Conservation (phyloP, 2,797 vertebrate species). For the Sebastes oblongus region DNA sequence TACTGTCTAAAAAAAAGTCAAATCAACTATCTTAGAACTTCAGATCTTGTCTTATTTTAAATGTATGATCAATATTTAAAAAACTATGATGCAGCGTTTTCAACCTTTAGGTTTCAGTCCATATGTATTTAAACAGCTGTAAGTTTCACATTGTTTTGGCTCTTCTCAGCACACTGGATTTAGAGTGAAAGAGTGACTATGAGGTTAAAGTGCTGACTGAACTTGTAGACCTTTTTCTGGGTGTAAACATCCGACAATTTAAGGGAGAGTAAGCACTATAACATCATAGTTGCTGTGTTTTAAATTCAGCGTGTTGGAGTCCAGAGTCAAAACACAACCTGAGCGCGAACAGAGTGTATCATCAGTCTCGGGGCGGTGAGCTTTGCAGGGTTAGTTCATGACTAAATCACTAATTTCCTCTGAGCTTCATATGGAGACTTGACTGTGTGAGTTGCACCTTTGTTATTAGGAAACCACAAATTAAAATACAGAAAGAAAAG, state of each 20-base stretch:
- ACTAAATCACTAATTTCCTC: not conserved
- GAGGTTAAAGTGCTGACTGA: not conserved
- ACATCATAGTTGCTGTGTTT: not conserved
- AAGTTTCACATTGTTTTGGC: no score
- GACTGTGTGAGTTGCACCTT: not conserved
- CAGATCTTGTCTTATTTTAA: not conserved
- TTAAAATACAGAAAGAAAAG: not conserved
- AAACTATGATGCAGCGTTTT: not conserved
- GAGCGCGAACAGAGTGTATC: not conserved
- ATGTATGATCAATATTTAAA: not conserved
- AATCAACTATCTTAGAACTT: not conserved
- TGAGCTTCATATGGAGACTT: not conserved
- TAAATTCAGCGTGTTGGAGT: not conserved
- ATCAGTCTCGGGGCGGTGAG: not conserved
- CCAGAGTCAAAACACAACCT: not conserved
- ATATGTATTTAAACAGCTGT: not conserved
- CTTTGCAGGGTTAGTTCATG: not conserved
- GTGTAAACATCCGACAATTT: not conserved
- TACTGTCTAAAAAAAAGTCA: not conserved
- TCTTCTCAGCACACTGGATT: not conserved
- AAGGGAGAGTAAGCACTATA: not conserved
- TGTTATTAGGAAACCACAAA: not conserved
- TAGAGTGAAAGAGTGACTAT: not conserved
- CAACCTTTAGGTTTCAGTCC: not conserved
- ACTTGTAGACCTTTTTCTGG: not conserved